A percentile compares a stretch with the other conserved stretches of the same genome.
phyloP scores from a whole-genome alignment of 2,113 vertebrate genomes.

The Miniopterus natalensis region DNA sequence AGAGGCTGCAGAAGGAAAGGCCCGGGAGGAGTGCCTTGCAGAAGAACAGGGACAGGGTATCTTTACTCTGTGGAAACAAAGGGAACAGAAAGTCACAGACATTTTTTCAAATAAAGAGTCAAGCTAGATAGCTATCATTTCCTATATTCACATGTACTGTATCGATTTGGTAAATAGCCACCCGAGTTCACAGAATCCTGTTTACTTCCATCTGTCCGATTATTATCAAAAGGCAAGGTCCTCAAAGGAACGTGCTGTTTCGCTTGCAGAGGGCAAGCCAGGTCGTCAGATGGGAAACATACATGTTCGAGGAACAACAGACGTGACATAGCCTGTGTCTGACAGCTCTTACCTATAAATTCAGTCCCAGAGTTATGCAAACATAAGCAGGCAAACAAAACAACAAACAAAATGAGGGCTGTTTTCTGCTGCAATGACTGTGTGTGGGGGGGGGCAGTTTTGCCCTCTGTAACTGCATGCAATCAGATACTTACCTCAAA shows the following conservation, averaged over 20 bases:
- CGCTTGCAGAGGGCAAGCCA: background rate
- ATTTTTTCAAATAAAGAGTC: background rate
- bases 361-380: background rate
- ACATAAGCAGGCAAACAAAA: background rate
- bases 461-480: background rate
- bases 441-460: background rate
- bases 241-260: background rate
- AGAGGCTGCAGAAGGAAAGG: background rate
- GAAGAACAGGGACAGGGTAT: background rate
- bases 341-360: background rate
- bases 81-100: background rate
- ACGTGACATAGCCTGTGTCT: background rate
- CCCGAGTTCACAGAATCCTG: background rate
- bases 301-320: background rate
- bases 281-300: background rate
- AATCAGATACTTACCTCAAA: background rate
- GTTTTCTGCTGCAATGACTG: background rate
- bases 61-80: background rate
- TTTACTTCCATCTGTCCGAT: background rate
- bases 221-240: background rate
- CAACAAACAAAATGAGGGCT: background rate
- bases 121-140: background rate
- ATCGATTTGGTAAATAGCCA: background rate
- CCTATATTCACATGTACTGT: background rate
- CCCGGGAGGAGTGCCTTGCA: background rate